phyloP scores from a whole-genome alignment of 2,888 invertebrate species.

The Campoletis raptor region DNA sequence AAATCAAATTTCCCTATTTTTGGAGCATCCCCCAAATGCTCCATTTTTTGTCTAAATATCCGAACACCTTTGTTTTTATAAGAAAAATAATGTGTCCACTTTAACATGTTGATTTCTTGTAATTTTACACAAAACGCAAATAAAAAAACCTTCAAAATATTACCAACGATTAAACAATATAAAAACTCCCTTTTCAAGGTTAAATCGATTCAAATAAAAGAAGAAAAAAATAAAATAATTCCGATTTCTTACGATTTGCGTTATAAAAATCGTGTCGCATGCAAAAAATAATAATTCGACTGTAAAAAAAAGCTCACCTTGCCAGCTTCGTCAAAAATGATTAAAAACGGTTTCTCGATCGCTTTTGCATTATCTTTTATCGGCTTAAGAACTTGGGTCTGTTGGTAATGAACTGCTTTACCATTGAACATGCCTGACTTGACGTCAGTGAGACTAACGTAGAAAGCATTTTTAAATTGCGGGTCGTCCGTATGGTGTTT shows the following conservation, averaged over 20 bases:
- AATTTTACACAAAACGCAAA: no score
- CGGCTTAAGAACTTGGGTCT: slow-evolving; percentile 59
- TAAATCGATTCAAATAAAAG: no score
- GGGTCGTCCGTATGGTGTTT: slow-evolving; percentile 75
- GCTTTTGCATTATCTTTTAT: slow-evolving; percentile 70
- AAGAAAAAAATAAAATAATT: neutral
- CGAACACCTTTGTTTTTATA: no score
- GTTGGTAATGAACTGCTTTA: slow-evolving; percentile 60
- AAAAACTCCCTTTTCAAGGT: no score
- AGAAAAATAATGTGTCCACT: no score
- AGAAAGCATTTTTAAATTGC: slow-evolving; percentile 75
- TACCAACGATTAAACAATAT: neutral
- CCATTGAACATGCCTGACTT: slow-evolving; percentile 82
- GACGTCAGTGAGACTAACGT: slow-evolving; percentile 79
- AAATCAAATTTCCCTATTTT: no score
- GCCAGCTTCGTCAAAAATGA: slow-evolving; percentile 74
- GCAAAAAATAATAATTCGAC: neutral
- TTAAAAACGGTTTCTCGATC: slow-evolving; percentile 76
- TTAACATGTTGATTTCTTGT: no score
- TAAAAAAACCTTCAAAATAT: neutral
- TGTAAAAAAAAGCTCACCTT: slow-evolving; percentile 68
- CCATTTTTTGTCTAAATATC: no score
- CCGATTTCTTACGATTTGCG: neutral
- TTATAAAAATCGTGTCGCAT: neutral
- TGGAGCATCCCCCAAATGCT: no score